A percentile compares a stretch with the other conserved stretches of the same genome.
Evolutionary conservation across 2,888 invertebrate species (phyloP).

Genomic region (Ditula angustiorana): DNA sequence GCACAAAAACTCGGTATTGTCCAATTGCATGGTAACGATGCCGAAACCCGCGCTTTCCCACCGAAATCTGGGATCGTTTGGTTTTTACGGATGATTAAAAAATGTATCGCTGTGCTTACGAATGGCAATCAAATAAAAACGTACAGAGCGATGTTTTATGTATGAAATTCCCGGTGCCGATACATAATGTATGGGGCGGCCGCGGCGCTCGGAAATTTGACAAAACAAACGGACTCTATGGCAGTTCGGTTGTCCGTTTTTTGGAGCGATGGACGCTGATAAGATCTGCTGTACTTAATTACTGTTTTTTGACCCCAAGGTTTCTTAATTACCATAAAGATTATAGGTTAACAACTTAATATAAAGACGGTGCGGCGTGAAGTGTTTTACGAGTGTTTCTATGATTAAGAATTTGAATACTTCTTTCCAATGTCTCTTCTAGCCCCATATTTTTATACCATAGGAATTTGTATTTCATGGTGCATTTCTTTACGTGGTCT

Average conservation of each 20-base stretch:
- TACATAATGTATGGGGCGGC: conserved; percentile 82
- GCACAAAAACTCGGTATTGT: conserved; percentile 67
- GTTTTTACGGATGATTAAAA: conserved; percentile 74
- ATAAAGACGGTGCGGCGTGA: not conserved
- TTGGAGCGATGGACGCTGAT: conserved; percentile 60
- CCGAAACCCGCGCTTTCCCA: conserved; percentile 74
- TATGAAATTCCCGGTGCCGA: conserved; percentile 73
- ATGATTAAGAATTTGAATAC: not conserved
- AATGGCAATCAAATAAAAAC: conserved; percentile 82
- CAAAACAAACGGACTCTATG: conserved; percentile 76
- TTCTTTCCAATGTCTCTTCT: too few species aligned
- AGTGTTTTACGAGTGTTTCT: not conserved
- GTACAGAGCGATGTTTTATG: conserved; percentile 83
- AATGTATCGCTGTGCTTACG: conserved; percentile 65
- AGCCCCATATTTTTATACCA: too few species aligned
- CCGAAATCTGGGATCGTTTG: conserved; percentile 70
- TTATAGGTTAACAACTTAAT: not conserved
- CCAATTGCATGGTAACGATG: conserved; percentile 66
- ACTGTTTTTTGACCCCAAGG: conserved; percentile 22
- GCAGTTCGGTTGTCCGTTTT: conserved; percentile 66
- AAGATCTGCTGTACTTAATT: conserved; percentile 53
- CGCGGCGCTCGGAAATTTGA: conserved; percentile 77
- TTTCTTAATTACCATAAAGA: not conserved
- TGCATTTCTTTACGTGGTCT: too few species aligned
- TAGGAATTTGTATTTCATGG: too few species aligned